Conservation (phyloP, 2,113 vertebrate species). For the Lichenostomus cassidix region DNA sequence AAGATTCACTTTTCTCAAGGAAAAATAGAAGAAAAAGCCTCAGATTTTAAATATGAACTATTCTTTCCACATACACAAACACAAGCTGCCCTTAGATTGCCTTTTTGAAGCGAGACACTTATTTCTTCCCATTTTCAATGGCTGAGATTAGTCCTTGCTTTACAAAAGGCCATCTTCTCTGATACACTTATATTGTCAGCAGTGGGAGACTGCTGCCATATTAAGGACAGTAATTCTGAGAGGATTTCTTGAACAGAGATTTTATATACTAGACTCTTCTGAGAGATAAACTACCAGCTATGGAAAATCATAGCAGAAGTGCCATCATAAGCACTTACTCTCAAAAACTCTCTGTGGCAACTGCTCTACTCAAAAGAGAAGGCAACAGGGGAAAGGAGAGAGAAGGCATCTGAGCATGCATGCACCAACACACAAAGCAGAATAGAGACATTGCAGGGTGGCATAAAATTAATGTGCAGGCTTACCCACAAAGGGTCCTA, state of each 20-base stretch:
- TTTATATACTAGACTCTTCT: background rate
- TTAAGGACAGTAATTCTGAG: background rate
- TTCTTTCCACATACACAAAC: background rate
- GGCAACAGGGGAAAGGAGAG: background rate
- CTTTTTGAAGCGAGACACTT: background rate
- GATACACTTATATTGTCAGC: background rate
- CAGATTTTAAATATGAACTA: background rate
- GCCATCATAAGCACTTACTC: background rate
- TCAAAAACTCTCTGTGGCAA: background rate
- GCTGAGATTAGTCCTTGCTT: background rate
- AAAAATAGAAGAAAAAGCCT: background rate
- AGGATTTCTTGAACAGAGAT: background rate
- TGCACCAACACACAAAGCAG: background rate
- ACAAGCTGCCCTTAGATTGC: background rate
- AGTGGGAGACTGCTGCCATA: background rate
- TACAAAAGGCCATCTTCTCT: background rate
- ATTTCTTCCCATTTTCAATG: background rate
- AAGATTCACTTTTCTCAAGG: background rate
- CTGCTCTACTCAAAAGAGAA: background rate
- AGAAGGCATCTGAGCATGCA: background rate
- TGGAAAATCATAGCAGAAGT: background rate
- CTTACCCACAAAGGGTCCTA: background rate
- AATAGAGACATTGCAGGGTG: background rate
- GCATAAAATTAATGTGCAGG: background rate
- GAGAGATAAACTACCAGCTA: background rate